Conservation (phyloP, 2,888 invertebrate genomes). For the Acanthosepion esculentum region DNA sequence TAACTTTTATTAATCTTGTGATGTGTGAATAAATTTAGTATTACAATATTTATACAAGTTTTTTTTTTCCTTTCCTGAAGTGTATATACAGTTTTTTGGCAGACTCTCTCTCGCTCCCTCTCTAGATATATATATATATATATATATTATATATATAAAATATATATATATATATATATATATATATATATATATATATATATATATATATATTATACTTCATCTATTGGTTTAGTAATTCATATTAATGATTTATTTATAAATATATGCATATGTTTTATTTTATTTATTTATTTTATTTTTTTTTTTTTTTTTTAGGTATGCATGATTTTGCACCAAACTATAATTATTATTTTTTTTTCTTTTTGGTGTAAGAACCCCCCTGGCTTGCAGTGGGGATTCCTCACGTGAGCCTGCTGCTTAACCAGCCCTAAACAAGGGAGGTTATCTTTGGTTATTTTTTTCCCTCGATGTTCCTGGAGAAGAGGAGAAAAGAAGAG, state of each 20-base stretch:
- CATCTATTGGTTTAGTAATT: no score
- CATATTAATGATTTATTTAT: background rate
- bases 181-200: no score
- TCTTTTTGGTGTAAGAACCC: constrained; percentile 10
- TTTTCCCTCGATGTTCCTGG: background rate
- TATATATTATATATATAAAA: no score
- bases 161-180: no score
- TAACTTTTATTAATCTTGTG: no score
- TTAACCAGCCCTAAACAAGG: constrained; percentile 21
- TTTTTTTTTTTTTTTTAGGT: background rate
- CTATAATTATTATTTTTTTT: background rate
- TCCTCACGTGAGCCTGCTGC: constrained; percentile 16
- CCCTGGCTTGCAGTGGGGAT: constrained; percentile 6
- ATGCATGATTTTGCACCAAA: background rate
- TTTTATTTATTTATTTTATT: background rate
- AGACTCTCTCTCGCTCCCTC: no score
- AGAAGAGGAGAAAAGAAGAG: background rate
- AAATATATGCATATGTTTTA: background rate
- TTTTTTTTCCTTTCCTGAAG: no score
- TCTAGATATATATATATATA: no score
- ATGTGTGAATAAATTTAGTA: no score
- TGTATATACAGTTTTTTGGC: no score
- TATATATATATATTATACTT: no score
- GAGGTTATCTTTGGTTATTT: background rate
- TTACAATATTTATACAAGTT: no score